Base-by-base conservation (phyloP, 2,113 vertebrate genomes). In the Anguilla rostrata region DNA sequence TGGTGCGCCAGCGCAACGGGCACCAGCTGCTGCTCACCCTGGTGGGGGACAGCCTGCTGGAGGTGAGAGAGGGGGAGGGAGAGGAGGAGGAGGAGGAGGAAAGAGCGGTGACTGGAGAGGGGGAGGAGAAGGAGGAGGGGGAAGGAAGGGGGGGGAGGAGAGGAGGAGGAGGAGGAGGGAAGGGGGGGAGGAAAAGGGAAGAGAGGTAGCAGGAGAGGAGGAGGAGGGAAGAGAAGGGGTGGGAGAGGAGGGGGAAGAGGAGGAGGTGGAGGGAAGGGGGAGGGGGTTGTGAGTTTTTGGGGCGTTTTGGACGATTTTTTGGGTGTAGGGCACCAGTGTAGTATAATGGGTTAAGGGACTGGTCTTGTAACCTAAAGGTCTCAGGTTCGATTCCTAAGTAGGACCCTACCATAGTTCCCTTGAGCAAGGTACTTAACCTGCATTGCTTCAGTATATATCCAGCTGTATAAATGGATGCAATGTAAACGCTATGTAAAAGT, bases 1-100 rank as follows among this genome's bases (percentile, higher is more conserved):
- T 98, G 90, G 94, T 99, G 75, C 95, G 96, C 12, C 96, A 97
- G 82, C 95, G 97, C 78, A 94, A 96, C 0, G 96, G 96, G 46
- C 97, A 97, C 90, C 96, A 94, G 87, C 90, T 99, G 6, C 93
- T 99, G 5, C 96, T 99, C 87, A 95, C 97, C 0, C 91, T 99
- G 92, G 98, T 99, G 6, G 98, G 98, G 34, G 98, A 99, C 94
- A 99, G 98, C 90, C 95, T 99, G 81, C 92, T 99, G 9, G 98
- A 99, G 96, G 98, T 98, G 46, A 88, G 95, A 78, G n/a, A 39
- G 53, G 46, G 16, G 29, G 29, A 41, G 26, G 39, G n/a, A 9
- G 43, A 22, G 12, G 0, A 12, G 60, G 40, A 75, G 41, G n/a
- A 16, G 40, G 34, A 12, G 14, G 39, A 40, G 7, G 60, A 63